Percentiles rank a stretch among this genome's conserved stretches.
Evolutionary conservation across 2,888 invertebrate species (phyloP).

Genomic region (Epinotia nisella): DNA sequence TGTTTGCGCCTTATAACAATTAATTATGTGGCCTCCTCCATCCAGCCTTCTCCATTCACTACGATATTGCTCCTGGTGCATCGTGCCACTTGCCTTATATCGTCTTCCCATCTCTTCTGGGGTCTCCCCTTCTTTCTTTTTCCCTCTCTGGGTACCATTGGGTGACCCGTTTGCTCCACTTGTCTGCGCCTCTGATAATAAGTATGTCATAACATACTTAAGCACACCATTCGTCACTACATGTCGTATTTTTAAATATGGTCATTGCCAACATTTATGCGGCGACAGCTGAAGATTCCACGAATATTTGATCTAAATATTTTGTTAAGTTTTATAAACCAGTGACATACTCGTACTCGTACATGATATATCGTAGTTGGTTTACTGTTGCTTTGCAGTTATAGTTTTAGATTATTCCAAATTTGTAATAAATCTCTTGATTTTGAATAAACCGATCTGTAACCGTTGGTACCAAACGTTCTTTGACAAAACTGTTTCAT

Average conservation of each 20-base stretch:
- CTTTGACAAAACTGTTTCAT: neutral
- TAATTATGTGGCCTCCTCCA: neutral
- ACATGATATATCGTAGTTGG: neutral
- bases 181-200: too few species aligned
- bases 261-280: neutral
- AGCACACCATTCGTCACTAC: neutral
- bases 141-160: too few species aligned
- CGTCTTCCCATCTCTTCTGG: too few species aligned
- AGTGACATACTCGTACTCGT: too few species aligned
- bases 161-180: too few species aligned
- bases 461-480: neutral
- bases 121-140: too few species aligned
- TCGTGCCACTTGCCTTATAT: too few species aligned
- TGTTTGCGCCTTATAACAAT: neutral
- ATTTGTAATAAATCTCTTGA: neutral
- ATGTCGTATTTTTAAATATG: slow-evolving; percentile 7
- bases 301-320: slow-evolving; percentile 16
- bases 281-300: neutral
- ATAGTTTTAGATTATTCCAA: neutral
- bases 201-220: too few species aligned
- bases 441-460: too few species aligned
- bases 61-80: neutral
- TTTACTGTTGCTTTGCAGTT: neutral
- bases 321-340: slow-evolving; percentile 2
- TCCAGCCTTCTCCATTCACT: neutral